Base-by-base conservation (phyloP, 2,797 vertebrate genomes). In the Trachurus trachurus region DNA sequence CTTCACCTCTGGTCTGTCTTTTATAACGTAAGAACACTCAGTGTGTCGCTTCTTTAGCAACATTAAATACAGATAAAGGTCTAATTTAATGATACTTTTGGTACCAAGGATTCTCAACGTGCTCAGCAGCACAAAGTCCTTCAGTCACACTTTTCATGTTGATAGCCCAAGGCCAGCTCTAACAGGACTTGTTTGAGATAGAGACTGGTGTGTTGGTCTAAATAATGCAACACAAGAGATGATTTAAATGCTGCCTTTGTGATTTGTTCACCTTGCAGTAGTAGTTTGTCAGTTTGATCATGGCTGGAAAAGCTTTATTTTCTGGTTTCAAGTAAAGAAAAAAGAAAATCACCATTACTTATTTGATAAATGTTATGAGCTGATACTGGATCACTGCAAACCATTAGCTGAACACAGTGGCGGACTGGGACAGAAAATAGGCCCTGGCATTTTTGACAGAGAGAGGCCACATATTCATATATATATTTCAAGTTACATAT, bases 1-100 rank as follows among this genome's bases (percentile, higher is more conserved):
- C 13, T n/a, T 50, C 56, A 57, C 40, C 47, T 69, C 37, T 9
- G 9, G 5, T 34, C 19, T 45, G 0, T 71, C 1, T n/a, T 64
- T 68, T 57, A 12, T 53, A 59, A 34, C 8, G 15, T 50, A 49
- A 57, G 54, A 80, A 7, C 37, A 44, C 49, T 29, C 39, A 21
- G 54, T 52, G 61, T 52, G 45, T 54, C 42, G 45, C 52, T 49
- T 60, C 74, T 81, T 81, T 54, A 85, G 73, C 62, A 62, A 71
- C 47, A 52, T 84, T 79, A 84, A 76, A 66, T 67, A 76, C 78
- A 69, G 77, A 84, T 78, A 83, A 87, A 90, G 78, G 80, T 87
- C 88, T 87, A 60, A 75, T 86, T 87, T 87, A 89, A 79, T 81
- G 74, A 82, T 66, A 78, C 78, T 84, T 83, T 72, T 75, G 60